Percentiles rank a stretch among this genome's conserved stretches.
These are phyloP conservation scores for Periophthalmodon schlosseri DNA, from an alignment of 2,113 vertebrate species.

Conservation along the genomic window DNA sequence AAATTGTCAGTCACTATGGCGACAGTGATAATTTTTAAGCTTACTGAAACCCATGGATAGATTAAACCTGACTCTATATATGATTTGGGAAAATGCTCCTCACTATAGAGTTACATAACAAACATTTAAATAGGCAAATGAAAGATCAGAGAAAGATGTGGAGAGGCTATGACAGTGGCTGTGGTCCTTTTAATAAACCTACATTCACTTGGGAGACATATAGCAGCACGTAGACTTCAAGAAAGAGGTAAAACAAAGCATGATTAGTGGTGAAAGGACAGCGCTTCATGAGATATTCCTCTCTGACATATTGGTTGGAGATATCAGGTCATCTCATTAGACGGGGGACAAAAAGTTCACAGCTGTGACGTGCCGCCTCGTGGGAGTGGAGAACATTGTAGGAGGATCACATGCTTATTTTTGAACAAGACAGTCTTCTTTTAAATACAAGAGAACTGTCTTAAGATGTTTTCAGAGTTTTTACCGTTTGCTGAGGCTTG, in stretches of 20 bases:
- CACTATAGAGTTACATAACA: not conserved
- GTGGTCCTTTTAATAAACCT: not conserved
- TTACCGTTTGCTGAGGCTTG: not conserved
- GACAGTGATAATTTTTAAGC: too few species aligned
- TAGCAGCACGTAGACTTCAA: conserved; percentile 11
- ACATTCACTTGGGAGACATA: conserved; percentile 8
- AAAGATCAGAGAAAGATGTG: not conserved
- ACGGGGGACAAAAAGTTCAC: conserved; percentile 67
- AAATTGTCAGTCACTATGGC: too few species aligned
- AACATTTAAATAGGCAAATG: conserved; percentile 2
- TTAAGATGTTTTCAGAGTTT: not conserved
- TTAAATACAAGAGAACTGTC: conserved; percentile 26
- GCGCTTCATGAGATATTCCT: conserved; percentile 37
- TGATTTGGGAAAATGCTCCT: not conserved
- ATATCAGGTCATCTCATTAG: conserved; percentile 70
- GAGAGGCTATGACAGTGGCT: not conserved
- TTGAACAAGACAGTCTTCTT: conserved; percentile 39
- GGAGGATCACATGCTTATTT: conserved; percentile 58
- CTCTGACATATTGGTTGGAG: conserved; percentile 57
- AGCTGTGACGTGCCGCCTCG: conserved; percentile 60
- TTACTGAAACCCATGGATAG: too few species aligned
- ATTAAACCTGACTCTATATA: not conserved
- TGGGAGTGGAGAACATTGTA: conserved; percentile 53
- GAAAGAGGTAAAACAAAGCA: conserved; percentile 21
- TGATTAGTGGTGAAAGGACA: conserved; percentile 38